Base-by-base conservation (phyloP, 2,888 invertebrate species). In the Drosophila nr. perissopoda region DNA sequence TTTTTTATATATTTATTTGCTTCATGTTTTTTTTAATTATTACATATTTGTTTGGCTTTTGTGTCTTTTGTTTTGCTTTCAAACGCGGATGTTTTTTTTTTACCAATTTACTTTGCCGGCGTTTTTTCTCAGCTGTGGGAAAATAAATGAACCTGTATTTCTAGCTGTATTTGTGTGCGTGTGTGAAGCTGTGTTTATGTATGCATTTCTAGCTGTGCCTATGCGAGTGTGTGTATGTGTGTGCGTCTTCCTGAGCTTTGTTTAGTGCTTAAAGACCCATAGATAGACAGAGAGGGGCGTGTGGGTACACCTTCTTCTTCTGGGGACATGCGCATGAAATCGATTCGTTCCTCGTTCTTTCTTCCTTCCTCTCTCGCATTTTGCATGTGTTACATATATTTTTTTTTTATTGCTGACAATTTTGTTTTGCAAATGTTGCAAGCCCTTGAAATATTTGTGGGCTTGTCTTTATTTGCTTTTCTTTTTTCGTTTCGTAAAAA, bases 1-100 rank as follows among this genome's bases (percentile, higher is more conserved):
- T 42, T 42, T 42, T 11, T 83, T 82, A 65, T 70, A 80, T 78
- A 65, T 75, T 71, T 68, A 58, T 70, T 67, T 68, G 53, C 33
- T 65, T 74, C 25, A 25, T 16, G 16, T 16, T 16, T 66, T 64
- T 73, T 59, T 70, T 18, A n/a, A 36, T 58, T 69, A 63, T 75
- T 80, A 40, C 68, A 74, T 46, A 70, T 78, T 74, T 70, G 58
- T 65, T 66, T 70, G 62, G 11, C 6, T n/a, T 7, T 46, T 16
- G 62, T 40, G 40, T 33, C 67, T 53, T 18, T 63, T 52, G 69
- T 59, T 62, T 54, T 70, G 61, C 61, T 71, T 70, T 53, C 18
- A 58, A 76, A 80, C 57, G 83, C 90, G 90, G 89, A 85, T 91
- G 83, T 90, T 88, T 85, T 80, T 87, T 70, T 76, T 73, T 64